Percentiles rank a stretch among this genome's conserved stretches.
Conservation (phyloP, 2,888 invertebrate genomes). For the Sarcophaga caerulescens region DNA sequence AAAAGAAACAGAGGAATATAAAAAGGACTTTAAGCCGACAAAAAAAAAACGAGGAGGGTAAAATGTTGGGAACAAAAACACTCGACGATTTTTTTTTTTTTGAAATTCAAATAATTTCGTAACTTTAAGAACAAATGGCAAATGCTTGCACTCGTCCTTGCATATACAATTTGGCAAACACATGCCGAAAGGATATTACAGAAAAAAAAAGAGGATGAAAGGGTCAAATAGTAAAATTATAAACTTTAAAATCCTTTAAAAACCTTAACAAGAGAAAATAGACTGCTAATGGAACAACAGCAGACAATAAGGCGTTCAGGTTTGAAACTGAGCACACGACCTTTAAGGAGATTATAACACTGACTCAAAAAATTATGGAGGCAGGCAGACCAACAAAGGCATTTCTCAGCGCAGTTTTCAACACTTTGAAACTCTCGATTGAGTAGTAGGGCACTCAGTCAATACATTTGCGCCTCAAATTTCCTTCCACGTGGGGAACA, state of each 20-base stretch:
- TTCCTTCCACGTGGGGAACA: too few species aligned
- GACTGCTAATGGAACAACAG: background rate
- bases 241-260: conserved; percentile 38
- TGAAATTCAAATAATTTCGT: conserved; percentile 35
- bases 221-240: conserved; percentile 29
- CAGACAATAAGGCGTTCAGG: background rate
- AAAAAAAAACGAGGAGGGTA: conserved; percentile 10
- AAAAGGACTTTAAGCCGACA: conserved; percentile 40
- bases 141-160: background rate
- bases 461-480: too few species aligned
- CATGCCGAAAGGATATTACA: background rate
- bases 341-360: too few species aligned
- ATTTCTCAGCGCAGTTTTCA: too few species aligned
- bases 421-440: too few species aligned
- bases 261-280: conserved; percentile 27
- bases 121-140: conserved; percentile 41
- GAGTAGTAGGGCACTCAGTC: too few species aligned
- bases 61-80: conserved; percentile 14
- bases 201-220: conserved; percentile 35
- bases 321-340: background rate
- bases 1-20: background rate
- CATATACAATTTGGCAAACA: background rate
- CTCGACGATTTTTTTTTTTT: conserved; percentile 8
- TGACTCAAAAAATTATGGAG: too few species aligned
- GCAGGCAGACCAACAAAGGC: too few species aligned